Conservation (phyloP, 2,888 invertebrate genomes). For the Aleiodes leptofemur region DNA sequence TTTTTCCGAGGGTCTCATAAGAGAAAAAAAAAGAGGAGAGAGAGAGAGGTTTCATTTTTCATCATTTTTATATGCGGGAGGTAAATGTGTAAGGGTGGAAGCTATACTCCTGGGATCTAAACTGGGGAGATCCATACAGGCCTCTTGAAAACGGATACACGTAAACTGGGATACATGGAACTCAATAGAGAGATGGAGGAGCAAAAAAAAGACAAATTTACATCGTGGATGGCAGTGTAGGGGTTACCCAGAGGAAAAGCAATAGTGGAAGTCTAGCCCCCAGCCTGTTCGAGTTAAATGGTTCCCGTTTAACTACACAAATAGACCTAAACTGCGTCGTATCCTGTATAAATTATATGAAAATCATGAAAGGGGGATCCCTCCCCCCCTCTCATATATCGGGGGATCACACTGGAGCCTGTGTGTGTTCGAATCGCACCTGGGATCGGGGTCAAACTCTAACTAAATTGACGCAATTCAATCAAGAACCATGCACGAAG, state of each 20-base stretch:
- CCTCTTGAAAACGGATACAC: too few species aligned
- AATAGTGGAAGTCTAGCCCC: background rate
- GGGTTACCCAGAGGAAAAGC: constrained; percentile 19
- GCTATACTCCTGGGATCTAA: too few species aligned
- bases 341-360: constrained; percentile 55
- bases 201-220: too few species aligned
- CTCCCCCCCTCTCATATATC: background rate
- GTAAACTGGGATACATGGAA: too few species aligned
- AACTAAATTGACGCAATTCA: constrained; percentile 54
- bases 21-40: too few species aligned
- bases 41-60: too few species aligned
- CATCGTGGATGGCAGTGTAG: too few species aligned
- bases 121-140: too few species aligned
- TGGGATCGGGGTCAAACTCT: constrained; percentile 45
- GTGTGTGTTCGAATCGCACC: constrained; percentile 27
- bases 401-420: constrained; percentile 35
- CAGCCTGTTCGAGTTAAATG: constrained; percentile 39
- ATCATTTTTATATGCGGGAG: too few species aligned
- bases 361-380: constrained; percentile 37
- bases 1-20: too few species aligned
- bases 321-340: constrained; percentile 50
- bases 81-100: too few species aligned
- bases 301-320: constrained; percentile 52
- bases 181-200: too few species aligned
- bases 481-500: constrained; percentile 49